Base-by-base conservation (phyloP, 1,140 invertebrate genomes). In the Oryzaephilus surinamensis region DNA sequence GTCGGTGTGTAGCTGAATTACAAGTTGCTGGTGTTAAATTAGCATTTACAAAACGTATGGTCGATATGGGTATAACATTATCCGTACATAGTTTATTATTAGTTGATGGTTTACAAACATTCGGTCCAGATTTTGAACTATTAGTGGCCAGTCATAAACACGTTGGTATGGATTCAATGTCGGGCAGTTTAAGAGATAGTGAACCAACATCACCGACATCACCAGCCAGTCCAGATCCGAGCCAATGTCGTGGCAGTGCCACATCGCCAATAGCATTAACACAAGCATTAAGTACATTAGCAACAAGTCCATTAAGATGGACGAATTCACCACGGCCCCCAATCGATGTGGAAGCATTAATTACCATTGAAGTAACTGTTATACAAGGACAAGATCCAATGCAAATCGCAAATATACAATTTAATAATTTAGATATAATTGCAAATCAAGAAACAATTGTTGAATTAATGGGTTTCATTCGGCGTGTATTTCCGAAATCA, bases 381-480 rank as follows among this genome's bases (percentile, higher is more conserved):
- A 76, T 92, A 4, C 74, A 74, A 38, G 72, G 77, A 2, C 43
- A 44, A 2, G 82, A 86, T 54, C 71, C 74, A 31, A 57, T 86
- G 13, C 74, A 81, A 40, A 78, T 89, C 23, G 81, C 84, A 0
- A 88, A 84, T 54, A 82, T 97, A 46, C 77, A 90, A 36, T 96
- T 95, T 50, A 97, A 95, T 55, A 94, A 87, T 63, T 68, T 97
- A 34, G 91, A 96, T 61, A 84, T 97, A 21, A 94, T 95, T 49
- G 92, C 90, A 0, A 96, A 96, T 66, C 90, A 94, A 60, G 89
- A 93, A 60, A 97, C 93, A 0, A 84, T 96, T 48, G 81, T 95
- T 1, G 92, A 97, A 61, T 62, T 97, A 18, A 72, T 94, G 29
- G 84, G 85, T 14, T 96, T 97, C 58, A 72, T 79, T 0, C 81